Evolutionary conservation across 2,888 invertebrate genomes (phyloP), one percentile per base, ranked within the genome.

Genomic region (Blastobasis lacticolella): DNA sequence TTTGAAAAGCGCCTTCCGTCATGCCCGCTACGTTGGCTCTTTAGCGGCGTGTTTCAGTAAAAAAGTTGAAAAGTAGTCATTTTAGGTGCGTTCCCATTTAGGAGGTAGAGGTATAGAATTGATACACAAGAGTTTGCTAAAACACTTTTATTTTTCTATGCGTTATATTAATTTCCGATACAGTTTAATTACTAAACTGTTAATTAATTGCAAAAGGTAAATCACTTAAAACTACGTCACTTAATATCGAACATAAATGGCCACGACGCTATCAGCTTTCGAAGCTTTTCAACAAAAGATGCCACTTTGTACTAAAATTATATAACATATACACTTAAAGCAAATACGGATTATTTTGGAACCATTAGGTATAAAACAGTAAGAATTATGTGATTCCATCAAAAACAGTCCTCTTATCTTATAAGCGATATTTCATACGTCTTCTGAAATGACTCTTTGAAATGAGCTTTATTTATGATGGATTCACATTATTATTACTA

Each of bases 101-200:
- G 23, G 3, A 23, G 23, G 23, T 23, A 23, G 23, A 23, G 23
- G 23, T 2, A 23, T 23, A 23, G 23, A 23, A 55, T 62, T 57
- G 56, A 55, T 57, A 59, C 66, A 60, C 53, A 46, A 36, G 10
- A 51, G 38, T 42, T 23, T 73, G 68, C 78, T 84, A 81, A 85
- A 84, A 81, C 86, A 80, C 81, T 76, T 86, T 87, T 83, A 86
- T 84, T 86, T 78, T 73, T 78, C 80, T 83, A 84, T 80, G 70
- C 77, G 78, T 76, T 73, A 79, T 63, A 79, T 76, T 71, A 65
- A 72, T 75, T 71, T 74, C 68, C 71, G 69, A 75, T 84, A 82
- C 79, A 82, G 64, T 72, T 75, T 42, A 42, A 42, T 40, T 42
- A 42, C 10, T 42, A 7, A 8, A n/a, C 9, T 5, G 42, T 76